Conservation (phyloP, 2,113 vertebrate genomes). For the Callionymus lyra region DNA sequence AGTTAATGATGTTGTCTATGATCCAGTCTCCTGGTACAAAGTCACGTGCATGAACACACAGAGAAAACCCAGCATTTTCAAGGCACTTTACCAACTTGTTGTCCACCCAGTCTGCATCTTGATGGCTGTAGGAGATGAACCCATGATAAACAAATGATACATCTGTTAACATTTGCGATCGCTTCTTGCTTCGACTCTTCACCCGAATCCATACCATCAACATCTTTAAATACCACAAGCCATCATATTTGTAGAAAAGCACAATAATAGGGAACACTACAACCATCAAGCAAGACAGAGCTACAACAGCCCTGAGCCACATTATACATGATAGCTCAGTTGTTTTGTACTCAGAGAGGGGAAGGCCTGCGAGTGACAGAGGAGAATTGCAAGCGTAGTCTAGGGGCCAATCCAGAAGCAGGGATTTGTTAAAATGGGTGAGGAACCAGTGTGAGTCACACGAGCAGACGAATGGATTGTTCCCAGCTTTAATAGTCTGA, state of each 20-base stretch:
- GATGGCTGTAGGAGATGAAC: constrained; percentile 63
- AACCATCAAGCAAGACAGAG: constrained; percentile 16
- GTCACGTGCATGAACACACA: constrained; percentile 61
- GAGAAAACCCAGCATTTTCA: constrained; percentile 37
- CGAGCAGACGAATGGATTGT: constrained; percentile 51
- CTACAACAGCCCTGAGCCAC: constrained; percentile 34
- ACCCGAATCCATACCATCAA: constrained; percentile 59
- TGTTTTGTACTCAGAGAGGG: constrained; percentile 26
- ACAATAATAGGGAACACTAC: constrained; percentile 12
- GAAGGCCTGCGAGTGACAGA: constrained; percentile 8
- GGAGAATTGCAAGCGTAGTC: constrained; percentile 46
- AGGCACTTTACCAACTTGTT: constrained; percentile 39
- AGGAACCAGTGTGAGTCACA: constrained; percentile 58
- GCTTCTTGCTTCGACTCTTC: constrained; percentile 40
- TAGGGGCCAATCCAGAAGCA: constrained; percentile 51
- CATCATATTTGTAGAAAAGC: constrained; percentile 44
- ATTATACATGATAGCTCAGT: constrained; percentile 31
- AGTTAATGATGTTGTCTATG: constrained; percentile 62
- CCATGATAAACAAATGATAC: constrained; percentile 43
- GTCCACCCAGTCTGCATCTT: constrained; percentile 49
- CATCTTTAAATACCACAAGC: constrained; percentile 57
- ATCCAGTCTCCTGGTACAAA: constrained; percentile 61
- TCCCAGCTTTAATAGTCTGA: constrained; percentile 35
- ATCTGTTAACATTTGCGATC: constrained; percentile 21
- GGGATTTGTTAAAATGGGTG: constrained; percentile 39